Base-by-base conservation (phyloP, 2,797 vertebrate species). In the Pygocentrus nattereri region DNA sequence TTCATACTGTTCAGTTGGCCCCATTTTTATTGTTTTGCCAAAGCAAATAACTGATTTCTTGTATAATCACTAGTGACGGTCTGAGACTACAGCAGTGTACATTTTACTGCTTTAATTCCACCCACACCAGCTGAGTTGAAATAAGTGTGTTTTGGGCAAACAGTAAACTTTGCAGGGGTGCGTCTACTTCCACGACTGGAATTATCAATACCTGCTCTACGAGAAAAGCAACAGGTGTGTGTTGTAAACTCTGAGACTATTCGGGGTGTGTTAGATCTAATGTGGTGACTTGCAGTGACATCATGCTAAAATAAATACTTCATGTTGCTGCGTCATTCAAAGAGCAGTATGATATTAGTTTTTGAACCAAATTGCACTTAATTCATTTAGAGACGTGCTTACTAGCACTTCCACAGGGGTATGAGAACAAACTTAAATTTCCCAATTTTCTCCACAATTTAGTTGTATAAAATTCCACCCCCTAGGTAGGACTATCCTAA, bases 261-360 rank as follows among this genome's bases (percentile, higher is more conserved):
- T 52, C 73, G 67, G 54, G 52, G 27, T 23, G 12, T 69, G 52
- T 23, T 31, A 21, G 73, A 83, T 83, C 62, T 69, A 74, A 83
- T 31, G 31, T 65, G 34, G 68, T 77, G 47, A 84, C 79, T 84
- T 27, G 65, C n/a, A 30, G 34, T 86, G 76, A 86, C 82, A 82
- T 85, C 82, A 82, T 25, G 1, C 61, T 30, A 44, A 30, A 41
- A 49, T 79, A 78, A 85, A 78, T 76, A 64, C 82, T 70, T 59
- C 59, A 50, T 64, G 65, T 75, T 81, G 81, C 73, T 80, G 80
- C 85, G 78, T 85, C 54, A 31, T 44, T 75, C 74, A 74, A 82
- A 85, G 78, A 59, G 31, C 64, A 54, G 74, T 61, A 50, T 52
- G 30, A 61, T 76, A 85, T 85, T 79, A 79, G 52, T 71, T 21